Base-by-base conservation (phyloP, 2,797 vertebrate genomes). In the Ispidina lecontei region DNA sequence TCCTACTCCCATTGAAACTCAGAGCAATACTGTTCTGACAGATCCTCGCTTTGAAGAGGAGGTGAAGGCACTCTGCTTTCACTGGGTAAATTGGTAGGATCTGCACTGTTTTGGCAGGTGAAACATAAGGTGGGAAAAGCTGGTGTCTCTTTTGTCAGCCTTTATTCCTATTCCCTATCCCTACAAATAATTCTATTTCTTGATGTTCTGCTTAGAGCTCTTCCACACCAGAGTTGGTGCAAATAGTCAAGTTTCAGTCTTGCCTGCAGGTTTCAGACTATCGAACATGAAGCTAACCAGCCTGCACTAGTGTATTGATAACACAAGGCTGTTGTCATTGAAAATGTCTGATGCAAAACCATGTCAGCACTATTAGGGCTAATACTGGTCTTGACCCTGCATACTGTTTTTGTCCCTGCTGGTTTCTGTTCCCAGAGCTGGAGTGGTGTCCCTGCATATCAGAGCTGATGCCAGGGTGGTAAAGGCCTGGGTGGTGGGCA, bases 81-180 rank as follows among this genome's bases (percentile, higher is more conserved):
- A 23, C n/a, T 65, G 35, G 31, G 3, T 60, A 62, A 51, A 59
- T 69, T 2, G 11, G 35, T 2, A 7, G 49, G 44, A 39, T 80
- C 83, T 83, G 19, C 8, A 5, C 64, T 68, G 37, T 60, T 84
- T 64, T 49, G 60, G 26, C 51, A 52, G 21, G 9, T 60, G 20
- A 51, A 70, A 60, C 0, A 0, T 44, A 60, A 71, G 8, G 11
- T 46, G 37, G 46, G n/a, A 33, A 62, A 78, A 86, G 21, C 28
- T 10, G 3, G 5, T 14, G 6, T 65, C 1, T 68, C 6, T 80
- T n/a, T 26, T 68, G 41, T 41, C 0, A 1, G 5, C 18, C 2
- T n/a, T 37, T 72, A 75, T 55, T 14, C 14, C 15, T 83, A 4
- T 75, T 90, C 12, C 16, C 14, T 92, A 4, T 39, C 20, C 9